A percentile compares a stretch with the other conserved stretches of the same genome.
Evolutionary conservation across 2,888 invertebrate genomes (phyloP).

Genomic region (Leptogaster cylindrica): DNA sequence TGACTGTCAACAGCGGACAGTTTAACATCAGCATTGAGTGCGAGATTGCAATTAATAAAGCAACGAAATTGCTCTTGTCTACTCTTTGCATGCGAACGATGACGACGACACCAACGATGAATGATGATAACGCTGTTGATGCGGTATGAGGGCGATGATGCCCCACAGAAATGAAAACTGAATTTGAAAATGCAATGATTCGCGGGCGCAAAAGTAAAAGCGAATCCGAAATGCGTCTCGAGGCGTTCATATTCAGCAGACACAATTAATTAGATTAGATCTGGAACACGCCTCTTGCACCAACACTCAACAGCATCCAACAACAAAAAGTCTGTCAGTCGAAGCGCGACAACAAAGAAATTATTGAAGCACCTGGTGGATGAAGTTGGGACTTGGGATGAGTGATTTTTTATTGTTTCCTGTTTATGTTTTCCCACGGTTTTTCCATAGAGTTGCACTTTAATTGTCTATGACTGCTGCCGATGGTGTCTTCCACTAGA

Average conservation of each 20-base stretch:
- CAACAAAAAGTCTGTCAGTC: too few species aligned
- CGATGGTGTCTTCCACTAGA: neutral
- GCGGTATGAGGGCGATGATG: too few species aligned
- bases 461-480: slow-evolving; percentile 16
- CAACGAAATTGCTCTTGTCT: neutral
- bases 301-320: neutral
- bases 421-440: slow-evolving; percentile 19
- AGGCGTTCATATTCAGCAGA: slow-evolving; percentile 16
- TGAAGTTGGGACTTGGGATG: too few species aligned
- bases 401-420: neutral
- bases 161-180: too few species aligned
- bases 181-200: too few species aligned
- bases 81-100: neutral
- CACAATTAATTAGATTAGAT: slow-evolving; percentile 28
- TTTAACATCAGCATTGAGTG: neutral
- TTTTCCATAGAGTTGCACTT: slow-evolving; percentile 20
- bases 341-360: too few species aligned
- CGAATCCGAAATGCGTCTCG: slow-evolving; percentile 6
- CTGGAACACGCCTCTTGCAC: slow-evolving; percentile 23
- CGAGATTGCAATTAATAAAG: neutral
- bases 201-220: slow-evolving; percentile 18
- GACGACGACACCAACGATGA: too few species aligned
- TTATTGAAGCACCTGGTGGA: too few species aligned
- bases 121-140: too few species aligned
- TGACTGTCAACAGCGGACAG: neutral